A percentile compares a stretch with the other conserved stretches of the same genome.
phyloP scores from a whole-genome alignment of 2,888 invertebrate species.

The Dicyrtomina minuta region DNA sequence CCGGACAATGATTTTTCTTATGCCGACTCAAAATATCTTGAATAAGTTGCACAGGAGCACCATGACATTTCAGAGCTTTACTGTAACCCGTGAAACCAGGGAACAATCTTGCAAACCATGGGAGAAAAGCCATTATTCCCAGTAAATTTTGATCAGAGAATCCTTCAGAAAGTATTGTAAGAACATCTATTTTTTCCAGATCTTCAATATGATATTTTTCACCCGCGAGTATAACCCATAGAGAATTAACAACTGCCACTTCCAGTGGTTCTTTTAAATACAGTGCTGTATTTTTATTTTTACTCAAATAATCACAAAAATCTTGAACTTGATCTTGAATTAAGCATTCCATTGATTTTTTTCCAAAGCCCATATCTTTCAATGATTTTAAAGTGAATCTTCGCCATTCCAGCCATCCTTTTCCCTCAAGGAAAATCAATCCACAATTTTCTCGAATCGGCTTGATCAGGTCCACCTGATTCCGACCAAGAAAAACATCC shows the following conservation, averaged over 20 bases:
- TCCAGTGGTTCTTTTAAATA: conserved; percentile 47
- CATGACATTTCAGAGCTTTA: conserved; percentile 43
- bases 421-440: conserved; percentile 45
- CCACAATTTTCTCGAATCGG: too few species aligned
- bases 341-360: conserved; percentile 43
- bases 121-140: conserved; percentile 46
- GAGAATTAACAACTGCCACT: conserved; percentile 45
- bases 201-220: conserved; percentile 46
- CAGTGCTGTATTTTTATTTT: conserved; percentile 37
- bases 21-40: conserved; percentile 47
- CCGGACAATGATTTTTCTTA: conserved; percentile 41
- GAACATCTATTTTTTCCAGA: too few species aligned
- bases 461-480: conserved; percentile 28
- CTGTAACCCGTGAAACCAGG: conserved; percentile 46
- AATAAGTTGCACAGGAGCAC: conserved; percentile 45
- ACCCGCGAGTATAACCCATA: conserved; percentile 48
- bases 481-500: conserved; percentile 45
- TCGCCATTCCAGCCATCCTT: conserved; percentile 47
- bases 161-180: conserved; percentile 34
- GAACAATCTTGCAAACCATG: conserved; percentile 44
- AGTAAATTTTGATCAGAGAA: conserved; percentile 49
- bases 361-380: conserved; percentile 47
- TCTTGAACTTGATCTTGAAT: conserved; percentile 45
- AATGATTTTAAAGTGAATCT: conserved; percentile 46
- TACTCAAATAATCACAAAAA: conserved; percentile 24